Evolutionary conservation across 2,888 invertebrate genomes (phyloP), one percentile per base, ranked within the genome.

Genomic region (Bellardia pandia): DNA sequence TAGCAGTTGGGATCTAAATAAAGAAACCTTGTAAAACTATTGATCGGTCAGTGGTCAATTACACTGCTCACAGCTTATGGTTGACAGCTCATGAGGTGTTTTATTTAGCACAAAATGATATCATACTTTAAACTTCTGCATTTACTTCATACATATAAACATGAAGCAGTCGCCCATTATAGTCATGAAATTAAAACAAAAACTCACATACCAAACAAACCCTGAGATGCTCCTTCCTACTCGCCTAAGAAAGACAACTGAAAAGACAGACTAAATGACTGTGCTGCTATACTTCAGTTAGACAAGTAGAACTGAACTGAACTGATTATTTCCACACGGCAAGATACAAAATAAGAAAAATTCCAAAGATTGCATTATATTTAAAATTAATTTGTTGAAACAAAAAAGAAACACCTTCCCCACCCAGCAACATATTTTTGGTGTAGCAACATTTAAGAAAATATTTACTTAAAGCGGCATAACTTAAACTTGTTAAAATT

Each of bases 281-380:
- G 51, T 11, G 56, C 14, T 51, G 69, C 53, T 72, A 45, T 30
- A 9, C 2, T 1, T 33, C 6, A 56, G 30, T 3, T 9, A 40
- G 51, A 68, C 51, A 68, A 75, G 51, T 11, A n/a, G 23, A 82
- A 68, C 5, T 40, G 51, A 75, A 33, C 2, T 16, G n/a, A 75
- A 33, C 2, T 16, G n/a, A 30, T 51, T n/a, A 33, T 68, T 40
- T 42, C 58, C 30, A 58, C 30, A 3, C 11, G 64, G n/a, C 45
- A 62, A 7, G 45, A 45, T 30, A 58, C n/a, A 16, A 51, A 60
- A 79, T 6, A 7, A 30, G 13, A 51, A 58, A 48, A 48, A 64
- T 62, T 33, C n/a, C 13, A 79, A 74, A 86, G 58, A 77, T 87
- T 77, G 84, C 82, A 78, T 84, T 89, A 86, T 85, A 86, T 74